Evolutionary conservation across 1,140 invertebrate species (phyloP), one percentile per base, ranked within the genome.

Genomic region (Scaptomyza graminum): DNA sequence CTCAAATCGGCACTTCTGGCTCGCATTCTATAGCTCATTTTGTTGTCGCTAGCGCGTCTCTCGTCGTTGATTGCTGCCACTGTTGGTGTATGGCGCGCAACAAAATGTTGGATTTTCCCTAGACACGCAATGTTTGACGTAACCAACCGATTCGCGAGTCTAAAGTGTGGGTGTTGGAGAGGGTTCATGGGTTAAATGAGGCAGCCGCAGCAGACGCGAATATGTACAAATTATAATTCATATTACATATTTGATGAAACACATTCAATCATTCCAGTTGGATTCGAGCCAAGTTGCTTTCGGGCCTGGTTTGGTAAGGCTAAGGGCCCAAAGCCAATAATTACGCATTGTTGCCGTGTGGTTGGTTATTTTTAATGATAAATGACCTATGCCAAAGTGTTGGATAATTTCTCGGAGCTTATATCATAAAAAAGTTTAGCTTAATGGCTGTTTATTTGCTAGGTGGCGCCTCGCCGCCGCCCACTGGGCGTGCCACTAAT

Each of bases 241-340:
- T 88, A 80, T 88, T 87, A 87, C 75, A 79, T 88, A 87, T 87
- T 87, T 87, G 82, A 88, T 88, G 82, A 88, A 87, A 87, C 82
- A 88, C 82, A 87, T 87, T 87, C 82, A 85, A 85, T 87, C 81
- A 85, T 81, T 85, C 63, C 63, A 78, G 59, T 49, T 50, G 41
- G 71, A 12, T 8, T 22, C 60, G 0, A 28, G 47, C 12, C 31
- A 9, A 18, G 15, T 3, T 18, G 11, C 13, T 11, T 59, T 6
- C 3, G 11, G 41, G 47, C 51, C 46, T 0, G 7, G 3, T 31
- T 31, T 31, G 6, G 1, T 6, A n/a, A n/a, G n/a, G 28, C 7
- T 0, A 22, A 22, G 18, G 3, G 3, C 28, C 28, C 5, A 81
- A 84, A 75, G 63, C 79, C 83, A 80, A 88, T 87, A 87, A 87